Evolutionary conservation across 2,113 vertebrate genomes (phyloP).

Genomic region (Tringa solitaria): DNA sequence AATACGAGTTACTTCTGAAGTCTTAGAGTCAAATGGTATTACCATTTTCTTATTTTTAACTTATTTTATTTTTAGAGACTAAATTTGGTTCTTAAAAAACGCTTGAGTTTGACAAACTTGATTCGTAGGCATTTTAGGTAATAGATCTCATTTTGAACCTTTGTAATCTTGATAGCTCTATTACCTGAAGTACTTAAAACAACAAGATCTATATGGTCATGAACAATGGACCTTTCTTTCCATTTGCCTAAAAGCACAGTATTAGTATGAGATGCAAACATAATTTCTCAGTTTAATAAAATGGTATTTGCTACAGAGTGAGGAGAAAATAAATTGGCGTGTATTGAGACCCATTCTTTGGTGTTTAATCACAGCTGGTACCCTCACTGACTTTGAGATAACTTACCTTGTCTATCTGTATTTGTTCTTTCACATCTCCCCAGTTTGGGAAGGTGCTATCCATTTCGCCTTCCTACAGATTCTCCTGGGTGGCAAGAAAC

Average conservation of each 20-base stretch:
- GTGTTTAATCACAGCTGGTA: not conserved
- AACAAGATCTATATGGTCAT: not conserved
- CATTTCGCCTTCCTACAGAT: not conserved
- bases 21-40: conserved; percentile 95
- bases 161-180: not conserved
- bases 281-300: not conserved
- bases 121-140: not conserved
- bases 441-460: not conserved
- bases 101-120: not conserved
- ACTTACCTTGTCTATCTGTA: not conserved
- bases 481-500: not conserved
- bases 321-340: not conserved
- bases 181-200: not conserved
- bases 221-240: not conserved
- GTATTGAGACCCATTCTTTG: not conserved
- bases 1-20: conserved; percentile 93
- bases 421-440: not conserved
- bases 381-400: not conserved
- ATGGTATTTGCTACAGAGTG: not conserved
- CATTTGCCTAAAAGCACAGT: not conserved
- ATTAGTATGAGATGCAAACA: not conserved
- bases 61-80: not conserved
- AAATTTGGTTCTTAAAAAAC: not conserved
- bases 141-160: not conserved
- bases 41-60: not conserved